Evolutionary conservation across 37 sponge, comb jelly and placozoan genomes (phyloP).

Genomic region (Halichondria panicea): DNA sequence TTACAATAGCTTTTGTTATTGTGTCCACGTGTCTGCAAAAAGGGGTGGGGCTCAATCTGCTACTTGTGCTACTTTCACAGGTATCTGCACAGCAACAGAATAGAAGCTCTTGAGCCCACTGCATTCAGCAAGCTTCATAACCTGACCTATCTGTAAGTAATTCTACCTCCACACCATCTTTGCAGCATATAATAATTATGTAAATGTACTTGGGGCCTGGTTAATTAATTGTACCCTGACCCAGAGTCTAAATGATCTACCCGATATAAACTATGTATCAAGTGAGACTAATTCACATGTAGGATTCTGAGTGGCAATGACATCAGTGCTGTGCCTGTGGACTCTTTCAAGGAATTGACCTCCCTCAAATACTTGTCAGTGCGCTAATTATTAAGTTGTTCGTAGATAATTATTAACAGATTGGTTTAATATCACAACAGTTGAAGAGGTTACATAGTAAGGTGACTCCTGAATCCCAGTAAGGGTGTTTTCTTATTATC

Average conservation of each 20-base stretch:
- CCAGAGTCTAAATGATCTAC: neutral
- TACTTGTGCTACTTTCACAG: neutral
- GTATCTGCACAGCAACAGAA: conserved; percentile 20
- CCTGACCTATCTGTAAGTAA: conserved; percentile 26
- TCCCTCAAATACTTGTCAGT: conserved; percentile 31
- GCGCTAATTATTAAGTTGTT: too few species aligned
- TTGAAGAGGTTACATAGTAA: too few species aligned
- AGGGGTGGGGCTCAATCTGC: neutral
- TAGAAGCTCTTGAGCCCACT: neutral
- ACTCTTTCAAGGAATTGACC: conserved; percentile 1
- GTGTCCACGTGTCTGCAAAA: neutral
- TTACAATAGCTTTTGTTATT: neutral
- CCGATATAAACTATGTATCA: neutral
- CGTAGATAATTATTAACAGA: too few species aligned
- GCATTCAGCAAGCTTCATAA: conserved; percentile 3
- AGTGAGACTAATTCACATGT: neutral
- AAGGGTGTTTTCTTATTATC: too few species aligned
- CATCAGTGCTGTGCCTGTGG: conserved; percentile 1
- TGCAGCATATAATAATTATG: neutral
- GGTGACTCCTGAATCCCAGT: too few species aligned
- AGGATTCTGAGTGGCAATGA: conserved; percentile 31
- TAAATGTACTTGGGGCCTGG: neutral
- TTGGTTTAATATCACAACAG: too few species aligned
- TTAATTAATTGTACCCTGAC: neutral
- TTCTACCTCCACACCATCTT: neutral